phyloP scores from a whole-genome alignment of 2,888 invertebrate species.

The Patella ulyssiponensis region DNA sequence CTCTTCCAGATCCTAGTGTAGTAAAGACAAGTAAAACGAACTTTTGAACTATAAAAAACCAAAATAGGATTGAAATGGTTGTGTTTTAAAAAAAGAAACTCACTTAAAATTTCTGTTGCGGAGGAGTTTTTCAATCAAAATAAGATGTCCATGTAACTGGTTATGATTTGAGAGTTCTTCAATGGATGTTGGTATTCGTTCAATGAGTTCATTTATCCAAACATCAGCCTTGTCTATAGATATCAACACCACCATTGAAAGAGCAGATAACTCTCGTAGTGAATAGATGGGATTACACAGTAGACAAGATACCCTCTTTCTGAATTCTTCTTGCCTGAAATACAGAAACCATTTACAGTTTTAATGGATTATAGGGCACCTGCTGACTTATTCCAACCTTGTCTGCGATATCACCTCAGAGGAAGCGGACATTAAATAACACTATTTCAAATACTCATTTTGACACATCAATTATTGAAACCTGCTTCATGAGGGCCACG shows the following conservation, averaged over 20 bases:
- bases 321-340: slow-evolving; percentile 23
- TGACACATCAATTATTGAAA: too few relatives aligned
- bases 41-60: too few relatives aligned
- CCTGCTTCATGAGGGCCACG: too few relatives aligned
- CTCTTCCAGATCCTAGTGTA: too few relatives aligned
- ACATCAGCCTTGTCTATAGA: slow-evolving; percentile 37
- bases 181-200: neutral
- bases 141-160: slow-evolving; percentile 49
- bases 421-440: too few relatives aligned
- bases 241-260: slow-evolving; percentile 56
- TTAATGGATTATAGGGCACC: too few relatives aligned
- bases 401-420: too few relatives aligned
- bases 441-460: too few relatives aligned
- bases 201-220: slow-evolving; percentile 35
- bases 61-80: too few relatives aligned
- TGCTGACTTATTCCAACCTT: too few relatives aligned
- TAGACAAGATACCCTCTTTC: slow-evolving; percentile 32
- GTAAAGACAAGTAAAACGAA: too few relatives aligned
- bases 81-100: neutral
- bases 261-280: slow-evolving; percentile 61
- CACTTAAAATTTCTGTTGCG: slow-evolving; percentile 39
- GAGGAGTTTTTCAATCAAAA: slow-evolving; percentile 47
- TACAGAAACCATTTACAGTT: neutral
- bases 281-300: slow-evolving; percentile 57
- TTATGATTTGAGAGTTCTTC: slow-evolving; percentile 30